Percentiles rank a stretch among this genome's conserved stretches.
Evolutionary conservation across 2,113 vertebrate genomes (phyloP).

Genomic region (human (Homo sapiens)): DNA sequence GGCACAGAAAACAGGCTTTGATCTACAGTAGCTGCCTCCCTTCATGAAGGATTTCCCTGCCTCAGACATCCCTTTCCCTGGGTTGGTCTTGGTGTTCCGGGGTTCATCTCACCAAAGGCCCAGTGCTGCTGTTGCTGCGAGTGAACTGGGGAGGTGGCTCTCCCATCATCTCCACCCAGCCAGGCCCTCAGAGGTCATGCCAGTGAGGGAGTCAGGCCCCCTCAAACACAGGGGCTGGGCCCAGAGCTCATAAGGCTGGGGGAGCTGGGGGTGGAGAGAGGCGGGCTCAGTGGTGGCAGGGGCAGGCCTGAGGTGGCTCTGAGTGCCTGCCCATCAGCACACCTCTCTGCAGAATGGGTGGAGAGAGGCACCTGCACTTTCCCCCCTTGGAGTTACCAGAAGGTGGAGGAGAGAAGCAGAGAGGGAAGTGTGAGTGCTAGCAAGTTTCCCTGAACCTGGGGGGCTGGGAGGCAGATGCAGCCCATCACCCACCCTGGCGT

Average conservation of each 20-base stretch:
- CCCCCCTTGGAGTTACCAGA: background rate
- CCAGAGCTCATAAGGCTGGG: background rate
- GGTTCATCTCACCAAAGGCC: background rate
- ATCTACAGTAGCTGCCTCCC: slow-evolving; percentile 40
- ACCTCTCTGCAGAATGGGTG: background rate
- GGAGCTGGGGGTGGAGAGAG: background rate
- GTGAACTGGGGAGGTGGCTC: background rate
- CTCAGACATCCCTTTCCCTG: slow-evolving; percentile 32
- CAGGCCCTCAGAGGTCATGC: background rate
- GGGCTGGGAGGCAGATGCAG: background rate
- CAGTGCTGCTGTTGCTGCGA: background rate
- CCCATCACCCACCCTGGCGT: rapidly evolving
- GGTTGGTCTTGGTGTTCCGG: background rate
- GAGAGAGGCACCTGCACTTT: background rate
- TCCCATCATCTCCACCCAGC: background rate
- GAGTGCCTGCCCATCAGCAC: background rate
- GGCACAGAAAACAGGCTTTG: background rate
- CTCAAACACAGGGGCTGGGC: background rate
- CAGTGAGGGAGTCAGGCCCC: background rate
- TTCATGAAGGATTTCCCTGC: slow-evolving; percentile 6
- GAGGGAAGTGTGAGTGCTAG: background rate
- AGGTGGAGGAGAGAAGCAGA: background rate
- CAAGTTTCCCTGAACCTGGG: background rate
- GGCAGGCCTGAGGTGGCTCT: background rate
- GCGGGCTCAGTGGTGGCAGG: background rate